These are phyloP conservation scores for Drosophila tanythrix DNA, from an alignment of 2,888 invertebrate species.

Conservation along the genomic window DNA sequence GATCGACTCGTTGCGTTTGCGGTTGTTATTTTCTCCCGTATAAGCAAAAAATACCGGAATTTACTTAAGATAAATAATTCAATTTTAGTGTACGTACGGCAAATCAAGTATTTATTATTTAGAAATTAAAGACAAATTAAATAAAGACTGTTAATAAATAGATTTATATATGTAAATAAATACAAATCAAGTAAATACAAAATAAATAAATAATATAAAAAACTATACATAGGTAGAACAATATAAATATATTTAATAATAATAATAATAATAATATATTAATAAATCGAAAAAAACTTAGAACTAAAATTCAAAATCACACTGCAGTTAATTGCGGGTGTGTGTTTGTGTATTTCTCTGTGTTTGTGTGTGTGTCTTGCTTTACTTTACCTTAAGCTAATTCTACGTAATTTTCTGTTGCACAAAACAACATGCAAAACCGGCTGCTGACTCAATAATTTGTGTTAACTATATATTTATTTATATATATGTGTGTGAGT, in stretches of 20 bases:
- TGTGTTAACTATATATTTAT: conserved; percentile 12
- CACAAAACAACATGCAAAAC: conserved; percentile 56
- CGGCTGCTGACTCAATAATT: conserved; percentile 68
- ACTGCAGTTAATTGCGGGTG: conserved; percentile 63
- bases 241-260: conserved; percentile 1
- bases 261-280: not conserved
- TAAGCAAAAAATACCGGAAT: conserved; percentile 23
- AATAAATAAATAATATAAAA: conserved; percentile 6
- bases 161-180: not conserved
- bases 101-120: not conserved
- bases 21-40: conserved; percentile 49
- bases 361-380: not conserved
- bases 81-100: not conserved
- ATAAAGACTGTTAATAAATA: not conserved
- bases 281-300: not conserved
- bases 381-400: conserved; percentile 60
- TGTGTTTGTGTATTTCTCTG: not conserved
- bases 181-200: not conserved
- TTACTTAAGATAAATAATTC: conserved; percentile 2
- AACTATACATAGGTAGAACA: not conserved
- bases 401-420: conserved; percentile 52
- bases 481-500: not conserved
- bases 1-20: conserved; percentile 69
- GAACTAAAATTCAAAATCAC: conserved; percentile 19
- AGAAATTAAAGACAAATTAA: not conserved